Percentiles rank a stretch among this genome's conserved stretches.
Conservation (phyloP, 2,797 vertebrate species). For the Alca torda region DNA sequence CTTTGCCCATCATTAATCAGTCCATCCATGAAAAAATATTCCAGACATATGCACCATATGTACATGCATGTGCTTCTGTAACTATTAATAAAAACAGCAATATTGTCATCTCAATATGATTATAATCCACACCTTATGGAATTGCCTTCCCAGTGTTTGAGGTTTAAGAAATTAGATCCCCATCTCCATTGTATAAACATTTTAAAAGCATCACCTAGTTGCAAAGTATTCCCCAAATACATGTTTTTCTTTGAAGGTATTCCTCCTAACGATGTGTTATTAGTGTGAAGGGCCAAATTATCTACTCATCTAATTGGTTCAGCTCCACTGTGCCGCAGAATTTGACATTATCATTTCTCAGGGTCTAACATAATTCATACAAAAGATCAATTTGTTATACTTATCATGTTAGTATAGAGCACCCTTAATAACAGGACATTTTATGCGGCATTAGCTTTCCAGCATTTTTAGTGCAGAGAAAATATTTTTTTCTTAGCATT, state of each 20-base stretch:
- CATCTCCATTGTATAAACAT: neutral
- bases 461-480: neutral
- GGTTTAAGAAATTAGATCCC: slow-evolving; percentile 31
- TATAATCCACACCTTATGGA: neutral
- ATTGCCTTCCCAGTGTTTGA: neutral
- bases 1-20: slow-evolving; percentile 32
- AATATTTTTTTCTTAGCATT: neutral
- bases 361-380: slow-evolving; percentile 61
- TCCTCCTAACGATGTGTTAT: slow-evolving; percentile 30
- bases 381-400: slow-evolving; percentile 56
- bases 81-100: slow-evolving; percentile 8
- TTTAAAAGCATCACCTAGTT: slow-evolving; percentile 47
- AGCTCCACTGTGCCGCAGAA: slow-evolving; percentile 30
- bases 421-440: slow-evolving; percentile 41
- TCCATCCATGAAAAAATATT: neutral
- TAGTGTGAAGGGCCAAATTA: slow-evolving; percentile 55
- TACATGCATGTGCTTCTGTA: neutral
- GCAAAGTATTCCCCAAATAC: slow-evolving; percentile 36
- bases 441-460: slow-evolving; percentile 43
- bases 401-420: slow-evolving; percentile 33
- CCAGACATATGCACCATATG: neutral
- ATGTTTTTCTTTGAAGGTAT: slow-evolving; percentile 49
- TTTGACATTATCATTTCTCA: slow-evolving; percentile 61
- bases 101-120: neutral
- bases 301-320: slow-evolving; percentile 62